These are phyloP conservation scores for Apotomis turbidana DNA, from an alignment of 2,888 invertebrate genomes.

Conservation along the genomic window DNA sequence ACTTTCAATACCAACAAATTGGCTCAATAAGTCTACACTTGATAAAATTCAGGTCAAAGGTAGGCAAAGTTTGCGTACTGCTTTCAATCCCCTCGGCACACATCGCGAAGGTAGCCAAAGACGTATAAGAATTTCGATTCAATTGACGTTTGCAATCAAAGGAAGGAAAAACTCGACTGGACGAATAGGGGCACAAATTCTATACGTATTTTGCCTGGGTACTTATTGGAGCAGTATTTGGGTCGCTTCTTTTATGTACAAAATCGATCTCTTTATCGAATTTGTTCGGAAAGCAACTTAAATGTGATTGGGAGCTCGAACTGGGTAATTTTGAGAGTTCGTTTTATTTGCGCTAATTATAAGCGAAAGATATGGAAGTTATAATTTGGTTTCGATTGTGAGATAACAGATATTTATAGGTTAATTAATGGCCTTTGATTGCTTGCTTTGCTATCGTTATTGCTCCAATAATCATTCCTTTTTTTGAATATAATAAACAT, in stretches of 20 bases:
- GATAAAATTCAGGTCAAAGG: slow-evolving; percentile 16
- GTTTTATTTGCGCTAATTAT: slow-evolving; percentile 4
- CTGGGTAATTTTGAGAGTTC: slow-evolving; percentile 6
- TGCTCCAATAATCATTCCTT: no score
- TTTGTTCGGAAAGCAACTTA: slow-evolving; percentile 9
- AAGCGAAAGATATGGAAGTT: not conserved
- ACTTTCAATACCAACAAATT: not conserved
- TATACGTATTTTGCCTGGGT: slow-evolving; percentile 20
- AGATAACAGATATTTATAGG: no score
- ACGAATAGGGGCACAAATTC: slow-evolving; percentile 7
- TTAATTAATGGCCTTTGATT: no score
- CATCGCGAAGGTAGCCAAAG: slow-evolving; percentile 5
- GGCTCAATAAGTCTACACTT: slow-evolving; percentile 7
- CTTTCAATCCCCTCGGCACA: slow-evolving; percentile 22
- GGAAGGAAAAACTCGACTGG: slow-evolving; percentile 23
- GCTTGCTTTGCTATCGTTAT: no score
- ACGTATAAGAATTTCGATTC: slow-evolving; percentile 25
- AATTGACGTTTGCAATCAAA: slow-evolving; percentile 34
- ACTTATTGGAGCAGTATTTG: slow-evolving; percentile 18
- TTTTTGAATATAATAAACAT: no score
- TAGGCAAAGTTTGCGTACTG: slow-evolving; percentile 23
- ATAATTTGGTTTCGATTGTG: no score
- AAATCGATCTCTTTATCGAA: slow-evolving; percentile 29
- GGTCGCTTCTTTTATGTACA: slow-evolving; percentile 31
- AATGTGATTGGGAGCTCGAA: slow-evolving; percentile 15